phyloP scores from a whole-genome alignment of 2,113 vertebrate genomes.

The Vicugna pacos region DNA sequence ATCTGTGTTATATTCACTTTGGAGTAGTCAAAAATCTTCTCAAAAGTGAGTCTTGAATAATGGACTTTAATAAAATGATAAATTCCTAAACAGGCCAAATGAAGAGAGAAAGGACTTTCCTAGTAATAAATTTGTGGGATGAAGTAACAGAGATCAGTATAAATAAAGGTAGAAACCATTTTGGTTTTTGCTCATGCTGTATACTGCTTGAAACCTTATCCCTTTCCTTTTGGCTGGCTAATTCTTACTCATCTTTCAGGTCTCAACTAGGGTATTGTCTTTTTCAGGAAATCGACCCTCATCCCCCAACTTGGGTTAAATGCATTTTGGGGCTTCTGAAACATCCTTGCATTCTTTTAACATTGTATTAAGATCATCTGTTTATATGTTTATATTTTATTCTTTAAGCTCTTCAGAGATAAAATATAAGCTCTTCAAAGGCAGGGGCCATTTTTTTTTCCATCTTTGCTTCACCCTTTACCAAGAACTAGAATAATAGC shows the following conservation, averaged over 20 bases:
- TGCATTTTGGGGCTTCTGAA: not conserved
- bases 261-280: not conserved
- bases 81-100: constrained; percentile 49
- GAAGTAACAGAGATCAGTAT: constrained; percentile 34
- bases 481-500: not conserved
- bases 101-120: not conserved
- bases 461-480: constrained; percentile 5
- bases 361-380: not conserved
- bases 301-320: constrained; percentile 25
- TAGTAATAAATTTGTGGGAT: constrained; percentile 5
- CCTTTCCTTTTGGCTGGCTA: not conserved
- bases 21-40: constrained; percentile 3
- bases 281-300: not conserved
- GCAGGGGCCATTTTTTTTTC: not conserved
- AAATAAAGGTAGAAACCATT: constrained; percentile 43
- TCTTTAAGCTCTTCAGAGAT: not conserved
- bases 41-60: not conserved
- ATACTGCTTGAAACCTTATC: not conserved
- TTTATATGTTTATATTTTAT: not conserved
- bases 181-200: not conserved
- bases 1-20: constrained; percentile 33
- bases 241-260: not conserved
- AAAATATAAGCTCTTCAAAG: not conserved
- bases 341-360: not conserved
- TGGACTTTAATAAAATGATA: not conserved